Base-by-base conservation (phyloP, 2,113 vertebrate genomes). In the Xiphophorus couchianus region DNA sequence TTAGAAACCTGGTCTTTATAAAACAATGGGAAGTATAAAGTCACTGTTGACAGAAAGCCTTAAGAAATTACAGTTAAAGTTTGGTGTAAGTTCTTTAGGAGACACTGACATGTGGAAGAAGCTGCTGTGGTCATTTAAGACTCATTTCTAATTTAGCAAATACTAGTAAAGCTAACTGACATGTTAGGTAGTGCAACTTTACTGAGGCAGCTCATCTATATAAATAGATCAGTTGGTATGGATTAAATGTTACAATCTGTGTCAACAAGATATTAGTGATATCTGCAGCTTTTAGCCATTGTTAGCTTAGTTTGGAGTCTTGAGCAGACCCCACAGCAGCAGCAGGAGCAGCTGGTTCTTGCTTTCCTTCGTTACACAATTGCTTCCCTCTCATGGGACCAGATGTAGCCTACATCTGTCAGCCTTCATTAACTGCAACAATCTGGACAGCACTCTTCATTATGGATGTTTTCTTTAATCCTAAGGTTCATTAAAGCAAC, bases 361-460 rank as follows among this genome's bases (percentile, higher is more conserved):
- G 69, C 63, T 70, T 63, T 77, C 71, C 72, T 84, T 81, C 80
- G 63, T 62, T 63, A 29, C 70, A 72, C 76, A 80, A 74, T 79
- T 83, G 70, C 76, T 85, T 81, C 74, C 76, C 78, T 71, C 84
- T 81, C 82, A 64, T 80, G 85, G 89, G 86, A 90, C 73, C 86
- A 79, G 81, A 86, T 88, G 81, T 87, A 93, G 90, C 91, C 92
- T 84, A 92, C 90, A 92, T 94, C 84, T 92, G 92, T 88, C 92
- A 90, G 73, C 66, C 83, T 81, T 91, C 83, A 87, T 94, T 92
- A 91, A 78, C 73, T 69, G 42, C 70, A 63, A 90, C 85, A 90
- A 42, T 83, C 73, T 61, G 58, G 37, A 83, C n/a, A 62, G 71
- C 28, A 66, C 44, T 79, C 85, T 87, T 89, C 71, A 77, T 70